Evolutionary conservation across 2,113 vertebrate genomes (phyloP).

Genomic region (Hiodon tergisus): DNA sequence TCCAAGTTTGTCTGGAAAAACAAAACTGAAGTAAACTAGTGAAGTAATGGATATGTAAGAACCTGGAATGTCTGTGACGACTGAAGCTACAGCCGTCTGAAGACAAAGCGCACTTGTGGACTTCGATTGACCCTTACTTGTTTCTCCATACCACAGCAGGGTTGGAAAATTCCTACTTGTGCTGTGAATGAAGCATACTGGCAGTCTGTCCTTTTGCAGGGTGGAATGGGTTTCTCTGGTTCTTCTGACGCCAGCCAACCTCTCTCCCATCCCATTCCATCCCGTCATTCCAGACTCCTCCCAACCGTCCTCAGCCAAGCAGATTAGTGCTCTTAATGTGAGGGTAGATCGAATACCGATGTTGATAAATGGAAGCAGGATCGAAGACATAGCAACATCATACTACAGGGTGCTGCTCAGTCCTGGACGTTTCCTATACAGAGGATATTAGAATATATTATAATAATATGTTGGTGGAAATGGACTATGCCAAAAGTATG

Average conservation of each 20-base stretch:
- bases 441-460: too few relatives aligned
- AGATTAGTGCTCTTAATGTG: too few relatives aligned
- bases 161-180: slow-evolving; percentile 14
- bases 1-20: background rate
- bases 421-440: too few relatives aligned
- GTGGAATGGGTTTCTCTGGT: background rate
- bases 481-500: background rate
- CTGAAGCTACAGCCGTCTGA: background rate
- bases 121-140: background rate
- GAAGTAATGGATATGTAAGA: slow-evolving; percentile 11
- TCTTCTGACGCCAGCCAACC: background rate
- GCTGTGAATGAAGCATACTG: background rate
- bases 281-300: background rate
- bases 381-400: too few relatives aligned
- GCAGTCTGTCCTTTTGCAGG: background rate
- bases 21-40: background rate
- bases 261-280: background rate
- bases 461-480: background rate
- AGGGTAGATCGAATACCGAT: too few relatives aligned
- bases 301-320: too few relatives aligned
- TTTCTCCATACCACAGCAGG: slow-evolving; percentile 1
- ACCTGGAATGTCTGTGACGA: slow-evolving; percentile 10
- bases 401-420: too few relatives aligned
- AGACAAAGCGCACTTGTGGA: slow-evolving; percentile 9
- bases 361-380: too few relatives aligned